Evolutionary conservation across 2,797 vertebrate genomes (phyloP), one percentile per base, ranked within the genome.

Genomic region (Tamandua tetradactyla): DNA sequence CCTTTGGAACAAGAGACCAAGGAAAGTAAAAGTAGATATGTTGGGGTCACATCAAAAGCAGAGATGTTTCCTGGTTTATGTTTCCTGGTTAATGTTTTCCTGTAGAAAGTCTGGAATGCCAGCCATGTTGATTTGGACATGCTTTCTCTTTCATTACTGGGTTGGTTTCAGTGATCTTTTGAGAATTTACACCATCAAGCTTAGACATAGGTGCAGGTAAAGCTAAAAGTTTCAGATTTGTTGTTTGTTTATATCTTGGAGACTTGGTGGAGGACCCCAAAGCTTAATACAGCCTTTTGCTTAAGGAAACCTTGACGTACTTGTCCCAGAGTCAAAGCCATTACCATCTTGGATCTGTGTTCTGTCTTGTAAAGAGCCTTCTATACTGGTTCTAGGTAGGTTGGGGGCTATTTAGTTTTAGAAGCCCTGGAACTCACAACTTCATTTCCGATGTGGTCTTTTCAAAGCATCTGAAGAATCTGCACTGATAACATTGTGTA

Each of bases 401-500:
- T 12, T 27, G 12, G 25, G 71, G 61, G 79, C 18, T 27, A 32
- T 71, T 66, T 91, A 18, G 18, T 55, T 40, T 71, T 55, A 49
- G 47, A 93, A 90, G 78, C 55, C 42, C 52, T 49, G 57, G 30
- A 64, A 91, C 94, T 87, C 47, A 66, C 44, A 68, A 42, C 74
- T 37, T 78, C n/a, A 30, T 82, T 81, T 37, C 79, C 40, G 47
- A 68, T 55, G 55, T 76, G 55, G n/a, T 35, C 64, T 91, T 47
- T 92, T 92, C 62, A 83, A 90, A 88, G 69, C 84, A 95, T 93
- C n/a, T 42, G 25, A 40, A 81, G 85, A 88, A 89, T 96, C 57
- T 83, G 7, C 10, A 17, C n/a, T 82, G 66, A 75, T 88, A 82
- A 79, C 59, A 86, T 92, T 92, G 61, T 91, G 75, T 47, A 80